These are phyloP conservation scores for Apocheima hispidaria DNA, from an alignment of 2,888 invertebrate species.

Conservation along the genomic window DNA sequence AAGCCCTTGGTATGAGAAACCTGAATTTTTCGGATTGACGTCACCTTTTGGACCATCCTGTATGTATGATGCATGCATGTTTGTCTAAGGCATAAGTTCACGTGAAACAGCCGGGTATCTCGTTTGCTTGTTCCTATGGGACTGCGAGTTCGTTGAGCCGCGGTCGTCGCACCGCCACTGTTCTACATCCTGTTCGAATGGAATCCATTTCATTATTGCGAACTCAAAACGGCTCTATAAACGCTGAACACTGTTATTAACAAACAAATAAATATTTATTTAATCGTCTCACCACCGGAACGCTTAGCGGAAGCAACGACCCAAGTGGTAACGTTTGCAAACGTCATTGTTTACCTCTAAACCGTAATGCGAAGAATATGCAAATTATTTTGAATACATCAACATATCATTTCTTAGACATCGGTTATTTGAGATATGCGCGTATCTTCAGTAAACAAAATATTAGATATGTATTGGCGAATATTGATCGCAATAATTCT, in stretches of 20 bases:
- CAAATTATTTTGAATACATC: conserved; percentile 33
- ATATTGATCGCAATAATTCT: conserved; percentile 40
- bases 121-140: conserved; percentile 59
- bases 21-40: too few species aligned
- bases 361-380: conserved; percentile 43
- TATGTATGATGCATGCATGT: conserved; percentile 14
- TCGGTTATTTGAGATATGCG: background rate
- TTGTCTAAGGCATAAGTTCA: too few species aligned
- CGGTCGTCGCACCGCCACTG: conserved; percentile 68
- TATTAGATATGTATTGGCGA: background rate
- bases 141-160: conserved; percentile 66
- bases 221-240: conserved; percentile 40
- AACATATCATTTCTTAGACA: conserved; percentile 27
- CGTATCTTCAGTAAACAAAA: conserved; percentile 36
- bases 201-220: conserved; percentile 67
- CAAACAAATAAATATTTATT: conserved; percentile 59
- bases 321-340: conserved; percentile 53
- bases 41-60: too few species aligned
- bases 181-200: conserved; percentile 72
- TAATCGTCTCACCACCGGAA: conserved; percentile 46
- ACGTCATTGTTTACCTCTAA: conserved; percentile 55
- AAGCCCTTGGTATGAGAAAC: too few species aligned
- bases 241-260: conserved; percentile 43
- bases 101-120: conserved; percentile 2
- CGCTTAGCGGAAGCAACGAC: conserved; percentile 52